Base-by-base conservation (phyloP, 2,797 vertebrate species). In the Tadarida brasiliensis region DNA sequence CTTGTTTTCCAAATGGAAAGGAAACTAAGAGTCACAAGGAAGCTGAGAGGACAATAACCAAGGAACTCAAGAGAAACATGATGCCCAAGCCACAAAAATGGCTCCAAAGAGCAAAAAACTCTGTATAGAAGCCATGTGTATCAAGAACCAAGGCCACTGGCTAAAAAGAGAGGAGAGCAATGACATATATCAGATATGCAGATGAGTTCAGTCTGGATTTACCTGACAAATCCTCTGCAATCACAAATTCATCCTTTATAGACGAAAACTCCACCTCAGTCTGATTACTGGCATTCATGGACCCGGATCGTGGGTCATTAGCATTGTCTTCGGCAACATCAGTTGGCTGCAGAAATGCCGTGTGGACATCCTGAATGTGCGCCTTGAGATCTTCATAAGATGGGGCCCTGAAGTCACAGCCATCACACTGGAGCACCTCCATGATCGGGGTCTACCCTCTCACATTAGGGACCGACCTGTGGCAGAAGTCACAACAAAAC, bases 361-460 rank as follows among this genome's bases (percentile, higher is more conserved):
- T 99, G 97, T 99, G 99, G 87, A 99, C 99, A 98, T 99, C 99
- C 98, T 99, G 99, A 98, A 99, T 99, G 97, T 99, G 99, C 84
- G 98, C 98, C 98, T 99, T 99, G 94, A 99, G 99, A 97, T 99
- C 99, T 97, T 99, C 99, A 0, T 99, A 99, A 81, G 99, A 99
- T 70, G 99, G 99, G 76, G 99, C 99, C 97, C 99, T 99, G 98
- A 99, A 99, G 98, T 99, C 99, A 96, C 99, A 99, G 98, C 99
- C 99, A 98, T 99, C 99, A 96, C 99, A 99, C 98, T 99, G 99
- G 97, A 99, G 98, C 98, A 99, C 99, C 99, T 99, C 99, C 99
- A 99, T 99, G 98, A 97, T 99, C 98, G 95, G 98, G 98, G 96
- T 78, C 98, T 99, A 98, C 97, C 98, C 98, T 99, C 99, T 99